Base-by-base conservation (phyloP, 2,888 invertebrate species). In the Timandra comae region DNA sequence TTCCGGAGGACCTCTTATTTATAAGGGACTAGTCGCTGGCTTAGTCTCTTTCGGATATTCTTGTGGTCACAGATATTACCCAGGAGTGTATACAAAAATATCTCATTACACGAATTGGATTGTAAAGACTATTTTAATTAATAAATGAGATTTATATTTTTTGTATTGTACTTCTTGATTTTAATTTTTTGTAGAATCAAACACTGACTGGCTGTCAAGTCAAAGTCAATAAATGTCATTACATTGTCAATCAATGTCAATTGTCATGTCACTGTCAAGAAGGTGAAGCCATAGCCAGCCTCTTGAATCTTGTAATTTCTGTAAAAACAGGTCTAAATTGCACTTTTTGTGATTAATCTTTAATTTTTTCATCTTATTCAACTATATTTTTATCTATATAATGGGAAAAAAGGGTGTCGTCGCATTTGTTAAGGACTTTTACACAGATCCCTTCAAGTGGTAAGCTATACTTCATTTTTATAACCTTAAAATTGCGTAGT, bases 391-490 rank as follows among this genome's bases (percentile, higher is more conserved):
- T 43, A 33, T 47, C 35, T 42, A 36, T 67, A 88, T 77, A 82
- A 91, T 91, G 91, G 86, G 80, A 43, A 89, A 89, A 68, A 84
- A 86, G 43, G 86, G 88, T 51, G 71, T 89, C 30, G 58, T 88
- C 26, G 66, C 75, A 35, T 85, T 90, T 44, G 48, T 92, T 9
- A 90, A 89, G 65, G 88, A 88, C 52, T 81, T 93, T 38, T 93
- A 93, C 59, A 78, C 90, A 58, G 92, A 93, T 66, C 92, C 92
- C 37, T 93, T 91, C 53, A 93, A 92, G 85, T 93, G 93, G 93
- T 92, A 76, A 87, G 86, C n/a, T 74, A 38, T 23, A 48, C 46
- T 77, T 77, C 43, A 38, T 40, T 39, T 37, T 29, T 3, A 22
- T 51, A 57, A 52, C 56, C 50, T 57, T 51, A 31, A 40, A 32